Evolutionary conservation across 2,113 vertebrate species (phyloP).

Genomic region (Noturus placidus): DNA sequence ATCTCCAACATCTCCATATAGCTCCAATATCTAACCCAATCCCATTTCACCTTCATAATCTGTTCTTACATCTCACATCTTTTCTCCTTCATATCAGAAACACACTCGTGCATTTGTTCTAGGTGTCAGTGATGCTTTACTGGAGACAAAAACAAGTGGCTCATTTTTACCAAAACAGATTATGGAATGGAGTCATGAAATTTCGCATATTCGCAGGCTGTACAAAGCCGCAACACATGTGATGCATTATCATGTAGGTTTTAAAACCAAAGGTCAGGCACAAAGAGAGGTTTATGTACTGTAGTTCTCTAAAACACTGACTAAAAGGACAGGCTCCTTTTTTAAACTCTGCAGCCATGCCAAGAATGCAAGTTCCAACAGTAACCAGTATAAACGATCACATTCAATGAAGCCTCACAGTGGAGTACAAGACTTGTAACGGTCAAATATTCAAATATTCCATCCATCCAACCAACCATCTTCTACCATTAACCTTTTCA

Average conservation of each 20-base stretch:
- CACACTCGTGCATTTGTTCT: neutral
- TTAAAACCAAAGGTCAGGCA: neutral
- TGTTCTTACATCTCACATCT: neutral
- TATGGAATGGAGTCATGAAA: neutral
- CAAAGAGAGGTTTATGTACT: neutral
- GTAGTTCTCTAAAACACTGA: neutral
- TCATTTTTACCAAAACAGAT: neutral
- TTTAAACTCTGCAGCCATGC: neutral
- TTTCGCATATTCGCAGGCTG: neutral
- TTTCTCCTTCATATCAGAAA: neutral
- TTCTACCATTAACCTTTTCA: too few species aligned
- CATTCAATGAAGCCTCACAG: neutral
- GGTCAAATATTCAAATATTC: neutral
- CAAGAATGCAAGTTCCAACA: neutral
- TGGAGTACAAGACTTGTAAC: neutral
- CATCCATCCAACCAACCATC: too few species aligned
- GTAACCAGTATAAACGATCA: neutral
- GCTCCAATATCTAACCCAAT: constrained; percentile 22
- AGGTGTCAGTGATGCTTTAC: neutral
- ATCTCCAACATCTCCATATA: too few species aligned
- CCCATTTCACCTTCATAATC: neutral
- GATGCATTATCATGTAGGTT: neutral
- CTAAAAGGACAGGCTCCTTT: neutral
- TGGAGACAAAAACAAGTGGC: neutral
- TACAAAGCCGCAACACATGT: neutral